A percentile compares a stretch with the other conserved stretches of the same genome.
Conservation (phyloP, 2,113 vertebrate species). For the Bothrops jararaca region DNA sequence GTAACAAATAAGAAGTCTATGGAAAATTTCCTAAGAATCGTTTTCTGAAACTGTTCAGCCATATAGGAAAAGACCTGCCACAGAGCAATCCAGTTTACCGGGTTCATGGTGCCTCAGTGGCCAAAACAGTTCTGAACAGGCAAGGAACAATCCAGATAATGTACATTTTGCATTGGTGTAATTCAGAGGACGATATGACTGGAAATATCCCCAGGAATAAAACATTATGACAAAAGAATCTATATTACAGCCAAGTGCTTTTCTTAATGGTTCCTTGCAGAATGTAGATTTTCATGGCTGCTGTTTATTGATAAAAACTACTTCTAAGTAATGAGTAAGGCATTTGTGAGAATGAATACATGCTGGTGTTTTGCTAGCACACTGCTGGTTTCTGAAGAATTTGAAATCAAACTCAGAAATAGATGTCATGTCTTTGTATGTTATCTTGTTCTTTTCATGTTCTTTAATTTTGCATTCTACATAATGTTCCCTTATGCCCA, state of each 20-base stretch:
- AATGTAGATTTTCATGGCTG: not conserved
- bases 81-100: not conserved
- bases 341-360: not conserved
- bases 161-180: not conserved
- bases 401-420: not conserved
- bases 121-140: not conserved
- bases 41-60: not conserved
- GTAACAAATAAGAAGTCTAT: not conserved
- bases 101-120: not conserved
- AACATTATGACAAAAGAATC: not conserved
- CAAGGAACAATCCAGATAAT: not conserved
- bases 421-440: not conserved
- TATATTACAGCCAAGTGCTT: not conserved
- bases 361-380: not conserved
- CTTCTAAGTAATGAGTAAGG: not conserved
- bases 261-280: not conserved
- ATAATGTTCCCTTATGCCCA: not conserved
- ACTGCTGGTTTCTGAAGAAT: not conserved
- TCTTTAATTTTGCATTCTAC: not conserved
- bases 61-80: not conserved
- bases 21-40: not conserved
- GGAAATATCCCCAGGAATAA: not conserved
- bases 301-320: not conserved
- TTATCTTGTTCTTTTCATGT: not conserved
- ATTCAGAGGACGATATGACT: not conserved